A percentile compares a stretch with the other conserved stretches of the same genome.
Conservation (phyloP, 2,888 invertebrate genomes). For the Pyralis farinalis region DNA sequence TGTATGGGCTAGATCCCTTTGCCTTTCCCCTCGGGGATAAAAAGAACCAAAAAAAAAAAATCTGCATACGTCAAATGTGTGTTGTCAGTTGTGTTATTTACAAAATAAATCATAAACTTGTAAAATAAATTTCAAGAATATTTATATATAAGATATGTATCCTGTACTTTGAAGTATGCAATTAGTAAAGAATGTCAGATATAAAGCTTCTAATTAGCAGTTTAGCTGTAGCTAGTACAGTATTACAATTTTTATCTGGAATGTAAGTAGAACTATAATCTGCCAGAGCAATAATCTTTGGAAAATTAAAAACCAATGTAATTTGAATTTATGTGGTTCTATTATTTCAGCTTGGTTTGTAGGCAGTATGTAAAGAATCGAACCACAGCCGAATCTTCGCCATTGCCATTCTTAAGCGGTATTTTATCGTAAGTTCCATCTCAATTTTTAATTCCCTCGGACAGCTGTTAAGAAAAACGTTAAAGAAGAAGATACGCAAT, state of each 20-base stretch:
- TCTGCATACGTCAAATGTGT: too few species aligned
- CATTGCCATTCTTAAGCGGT: constrained; percentile 89
- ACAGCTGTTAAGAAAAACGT: not conserved
- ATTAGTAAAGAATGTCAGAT: too few species aligned
- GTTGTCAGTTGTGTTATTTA: too few species aligned
- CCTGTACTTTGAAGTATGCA: too few species aligned
- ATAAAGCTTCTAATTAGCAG: constrained; percentile 44
- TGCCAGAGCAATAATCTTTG: constrained; percentile 7
- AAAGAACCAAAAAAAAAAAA: too few species aligned
- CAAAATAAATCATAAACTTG: too few species aligned
- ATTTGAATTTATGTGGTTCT: not conserved
- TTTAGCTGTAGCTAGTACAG: constrained; percentile 87
- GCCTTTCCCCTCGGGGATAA: too few species aligned
- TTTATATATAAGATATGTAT: too few species aligned
- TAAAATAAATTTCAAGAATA: too few species aligned
- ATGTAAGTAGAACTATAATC: constrained; percentile 89
- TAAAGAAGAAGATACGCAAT: too few species aligned
- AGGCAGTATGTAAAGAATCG: constrained; percentile 87
- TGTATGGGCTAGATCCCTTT: too few species aligned
- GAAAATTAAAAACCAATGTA: constrained; percentile 1
- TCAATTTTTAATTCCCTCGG: too few species aligned
- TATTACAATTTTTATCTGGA: constrained; percentile 92
- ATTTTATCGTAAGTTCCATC: constrained; percentile 84
- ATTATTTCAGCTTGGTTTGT: constrained; percentile 86
- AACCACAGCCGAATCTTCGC: constrained; percentile 88